These are phyloP conservation scores for Drosophila albomicans DNA, from an alignment of 1,140 invertebrate genomes.

Conservation along the genomic window DNA sequence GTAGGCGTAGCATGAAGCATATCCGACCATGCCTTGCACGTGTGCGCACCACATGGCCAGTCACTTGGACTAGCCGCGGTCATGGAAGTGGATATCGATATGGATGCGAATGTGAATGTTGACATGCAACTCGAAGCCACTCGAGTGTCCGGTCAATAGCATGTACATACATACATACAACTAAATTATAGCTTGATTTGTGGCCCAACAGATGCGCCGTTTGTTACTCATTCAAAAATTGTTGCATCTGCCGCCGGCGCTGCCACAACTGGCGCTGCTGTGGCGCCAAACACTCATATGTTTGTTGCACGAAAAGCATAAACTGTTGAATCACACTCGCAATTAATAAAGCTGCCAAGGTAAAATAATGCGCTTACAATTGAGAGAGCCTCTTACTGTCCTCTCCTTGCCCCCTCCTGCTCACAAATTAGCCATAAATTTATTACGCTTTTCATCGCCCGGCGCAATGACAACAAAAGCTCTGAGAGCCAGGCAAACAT, in stretches of 20 bases:
- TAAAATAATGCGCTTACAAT: slow-evolving; percentile 68
- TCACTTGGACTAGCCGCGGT: slow-evolving; percentile 21
- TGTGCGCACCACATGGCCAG: slow-evolving; percentile 68
- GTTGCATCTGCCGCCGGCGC: slow-evolving; percentile 13
- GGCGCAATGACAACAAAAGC: slow-evolving; percentile 28
- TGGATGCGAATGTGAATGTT: slow-evolving; percentile 5
- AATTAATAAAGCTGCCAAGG: slow-evolving; percentile 81
- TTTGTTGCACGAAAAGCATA: slow-evolving; percentile 57
- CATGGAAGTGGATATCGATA: slow-evolving; percentile 21
- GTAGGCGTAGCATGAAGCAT: slow-evolving; percentile 76
- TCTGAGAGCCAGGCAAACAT: slow-evolving; percentile 8
- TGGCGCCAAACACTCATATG: slow-evolving; percentile 64
- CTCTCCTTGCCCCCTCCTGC: slow-evolving; percentile 10
- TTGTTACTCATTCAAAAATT: slow-evolving; percentile 23
- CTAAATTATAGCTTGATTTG: slow-evolving; percentile 73
- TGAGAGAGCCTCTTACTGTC: slow-evolving; percentile 19
- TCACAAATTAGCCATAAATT: slow-evolving; percentile 61
- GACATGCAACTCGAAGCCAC: slow-evolving; percentile 40
- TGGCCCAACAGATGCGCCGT: slow-evolving; percentile 65
- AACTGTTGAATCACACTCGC: slow-evolving; percentile 56
- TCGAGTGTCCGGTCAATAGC: slow-evolving; percentile 28
- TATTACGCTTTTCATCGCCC: slow-evolving; percentile 72
- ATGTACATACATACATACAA: slow-evolving; percentile 25
- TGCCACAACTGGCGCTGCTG: slow-evolving; percentile 2
- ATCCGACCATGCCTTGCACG: slow-evolving; percentile 53